phyloP scores from a whole-genome alignment of 2,113 vertebrate genomes.

The Macquaria ambigua region DNA sequence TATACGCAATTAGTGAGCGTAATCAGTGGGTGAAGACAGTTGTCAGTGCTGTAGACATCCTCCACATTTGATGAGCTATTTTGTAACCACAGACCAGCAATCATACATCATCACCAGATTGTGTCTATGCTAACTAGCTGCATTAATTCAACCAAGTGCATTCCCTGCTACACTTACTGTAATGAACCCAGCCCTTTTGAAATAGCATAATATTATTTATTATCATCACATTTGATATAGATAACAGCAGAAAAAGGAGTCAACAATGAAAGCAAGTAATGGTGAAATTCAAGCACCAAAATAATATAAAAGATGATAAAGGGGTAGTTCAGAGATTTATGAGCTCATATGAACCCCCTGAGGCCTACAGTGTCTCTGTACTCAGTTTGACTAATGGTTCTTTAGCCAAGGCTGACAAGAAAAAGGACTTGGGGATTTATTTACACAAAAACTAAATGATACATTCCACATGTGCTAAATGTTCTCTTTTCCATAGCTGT shows the following conservation, averaged over 20 bases:
- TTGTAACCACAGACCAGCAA: slow-evolving; percentile 34
- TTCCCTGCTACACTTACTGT: neutral
- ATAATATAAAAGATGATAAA: slow-evolving; percentile 72
- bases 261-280: slow-evolving; percentile 36
- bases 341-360: slow-evolving; percentile 63
- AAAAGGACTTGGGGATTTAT: slow-evolving; percentile 66
- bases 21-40: slow-evolving; percentile 33
- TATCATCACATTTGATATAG: too few relatives aligned
- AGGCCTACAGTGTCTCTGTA: slow-evolving; percentile 49
- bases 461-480: slow-evolving; percentile 53
- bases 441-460: slow-evolving; percentile 59
- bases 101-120: slow-evolving; percentile 15
- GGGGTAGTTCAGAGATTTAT: slow-evolving; percentile 70
- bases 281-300: slow-evolving; percentile 50
- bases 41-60: slow-evolving; percentile 32
- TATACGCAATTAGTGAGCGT: slow-evolving; percentile 34
- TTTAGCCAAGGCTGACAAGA: slow-evolving; percentile 52
- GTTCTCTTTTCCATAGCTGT: slow-evolving; percentile 18
- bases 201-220: neutral
- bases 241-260: slow-evolving; percentile 19
- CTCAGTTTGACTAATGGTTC: slow-evolving; percentile 70
- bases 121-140: slow-evolving; percentile 32
- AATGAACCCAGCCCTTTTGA: slow-evolving; percentile 34
- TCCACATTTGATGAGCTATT: slow-evolving; percentile 41
- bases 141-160: slow-evolving; percentile 38